Evolutionary conservation across 2,113 vertebrate genomes (phyloP).

Genomic region (Thamnophis sirtalis): DNA sequence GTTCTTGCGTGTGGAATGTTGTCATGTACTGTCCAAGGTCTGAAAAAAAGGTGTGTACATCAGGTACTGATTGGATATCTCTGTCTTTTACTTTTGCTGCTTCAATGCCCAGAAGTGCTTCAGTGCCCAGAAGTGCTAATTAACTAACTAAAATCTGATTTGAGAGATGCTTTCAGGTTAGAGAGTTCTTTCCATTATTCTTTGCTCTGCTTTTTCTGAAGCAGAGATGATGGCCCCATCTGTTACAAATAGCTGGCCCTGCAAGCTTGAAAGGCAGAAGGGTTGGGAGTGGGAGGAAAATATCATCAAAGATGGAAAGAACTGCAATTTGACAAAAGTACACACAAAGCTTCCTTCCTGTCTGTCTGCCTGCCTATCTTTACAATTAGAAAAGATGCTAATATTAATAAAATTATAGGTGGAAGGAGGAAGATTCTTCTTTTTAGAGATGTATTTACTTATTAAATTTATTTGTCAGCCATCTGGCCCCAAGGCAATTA

Average conservation of each 20-base stretch:
- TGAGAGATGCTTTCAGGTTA: not conserved
- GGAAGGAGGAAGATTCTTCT: not conserved
- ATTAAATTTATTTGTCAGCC: not conserved
- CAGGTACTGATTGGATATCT: not conserved
- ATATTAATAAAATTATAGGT: not conserved
- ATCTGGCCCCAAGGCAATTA: not conserved
- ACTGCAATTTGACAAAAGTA: not conserved
- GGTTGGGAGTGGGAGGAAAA: not conserved
- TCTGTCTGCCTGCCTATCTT: not conserved
- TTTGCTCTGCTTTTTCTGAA: not conserved
- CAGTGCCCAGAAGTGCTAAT: not conserved
- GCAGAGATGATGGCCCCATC: not conserved
- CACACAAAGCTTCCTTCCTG: not conserved
- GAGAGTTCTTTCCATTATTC: not conserved
- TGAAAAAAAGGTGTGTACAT: not conserved
- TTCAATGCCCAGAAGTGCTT: not conserved
- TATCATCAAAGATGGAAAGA: not conserved
- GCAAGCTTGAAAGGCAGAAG: not conserved
- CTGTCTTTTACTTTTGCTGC: not conserved
- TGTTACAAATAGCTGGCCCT: not conserved
- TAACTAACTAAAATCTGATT: not conserved
- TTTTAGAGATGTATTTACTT: not conserved
- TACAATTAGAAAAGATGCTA: not conserved
- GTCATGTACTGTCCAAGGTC: not conserved
- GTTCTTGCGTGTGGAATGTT: not conserved